Evolutionary conservation across 37 sponge, comb jelly and placozoan genomes (phyloP), one percentile per base, ranked within the genome.

Genomic region (Haliclona indistincta): DNA sequence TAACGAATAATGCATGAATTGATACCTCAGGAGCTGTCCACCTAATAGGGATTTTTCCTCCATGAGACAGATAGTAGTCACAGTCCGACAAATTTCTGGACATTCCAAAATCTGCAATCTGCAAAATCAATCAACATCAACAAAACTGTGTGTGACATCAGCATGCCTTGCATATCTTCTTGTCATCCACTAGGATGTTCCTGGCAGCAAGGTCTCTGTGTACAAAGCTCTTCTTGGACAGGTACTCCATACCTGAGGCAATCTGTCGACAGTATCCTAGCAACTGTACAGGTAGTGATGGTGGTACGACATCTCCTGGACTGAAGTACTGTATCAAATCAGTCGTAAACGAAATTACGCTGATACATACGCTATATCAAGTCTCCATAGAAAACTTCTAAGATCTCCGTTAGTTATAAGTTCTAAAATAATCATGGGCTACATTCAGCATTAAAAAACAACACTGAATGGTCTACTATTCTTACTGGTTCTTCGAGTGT

Each of bases 171-270:
- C 88, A 87, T 0, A 44, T 76, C n/a, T 61, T 36, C 29, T 80
- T 70, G 19, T 87, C 80, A 36, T 81, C 75, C 23, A 87, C 55
- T 6, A 87, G 65, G 10, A 87, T 80, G 63, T 87, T 87, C 67
- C 88, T 80, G 22, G 88, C 82, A 28, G 88, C 88, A 40, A 87
- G 68, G 66, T 87, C 88, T 58, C 88, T 81, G 88, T 87, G 88
- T 1, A 87, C 71, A 55, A 70, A 87, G 20, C 33, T 64, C 28
- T 70, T 87, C 70, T 76, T 70, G 25, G 81, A 43, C 44, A 87
- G 69, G 58, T 87, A 81, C 28, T 81, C 75, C 88, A 87, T 87
- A 5, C 88, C 88, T 43, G 41, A 75, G 11, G 77, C 77, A 62
- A 87, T 60, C 66, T 87, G 77, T 26, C 77, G 73, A 45, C 77